Base-by-base conservation (phyloP, 2,888 invertebrate genomes). In the Nemotelus nigrinus region DNA sequence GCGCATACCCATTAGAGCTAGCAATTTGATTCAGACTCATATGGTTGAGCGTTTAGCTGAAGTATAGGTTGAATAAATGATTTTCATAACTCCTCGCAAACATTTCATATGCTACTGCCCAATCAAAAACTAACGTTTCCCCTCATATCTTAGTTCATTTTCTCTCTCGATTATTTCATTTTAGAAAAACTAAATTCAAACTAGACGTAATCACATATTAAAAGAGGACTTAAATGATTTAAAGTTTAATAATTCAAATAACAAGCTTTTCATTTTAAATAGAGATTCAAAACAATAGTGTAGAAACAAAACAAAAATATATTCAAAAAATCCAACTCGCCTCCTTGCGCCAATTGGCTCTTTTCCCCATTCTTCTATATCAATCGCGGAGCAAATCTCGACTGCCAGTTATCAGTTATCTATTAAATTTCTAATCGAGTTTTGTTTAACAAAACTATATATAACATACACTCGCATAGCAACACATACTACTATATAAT, bases 171-270 rank as follows among this genome's bases (percentile, higher is more conserved):
- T 10, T 57, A 57, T 4, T 8, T 4, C 25, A 10, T 2, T 2
- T 57, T 10, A 57, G 10, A 5, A 57, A 57, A 57, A 57, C 25
- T 25, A 57, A 8, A n/a, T 64, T 64, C 45, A 7, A 64, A 64
- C 45, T 10, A 48, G 50, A 10, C 48, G n/a, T 48, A 67, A 67
- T 67, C 67, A 67, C 67, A 67, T 67, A 7, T 4, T 60, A 4
- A 67, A 48, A 67, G 25, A 70, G 41, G 63, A 63, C 63, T 70
- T 67, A 71, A 57, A 65, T 57, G 67, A 78, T 79, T 63, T 70
- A 78, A 77, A 77, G 72, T 77, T 65, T 74, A 64, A 71, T 76
- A 79, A 78, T 76, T 71, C 76, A 79, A 57, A 65, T 79, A 79
- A 79, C 79, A 79, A 78, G 48, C 58, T 77, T 64, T 50, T 72